These are phyloP conservation scores for Psilopsiagon aymara DNA, from an alignment of 2,113 vertebrate genomes.

Conservation along the genomic window DNA sequence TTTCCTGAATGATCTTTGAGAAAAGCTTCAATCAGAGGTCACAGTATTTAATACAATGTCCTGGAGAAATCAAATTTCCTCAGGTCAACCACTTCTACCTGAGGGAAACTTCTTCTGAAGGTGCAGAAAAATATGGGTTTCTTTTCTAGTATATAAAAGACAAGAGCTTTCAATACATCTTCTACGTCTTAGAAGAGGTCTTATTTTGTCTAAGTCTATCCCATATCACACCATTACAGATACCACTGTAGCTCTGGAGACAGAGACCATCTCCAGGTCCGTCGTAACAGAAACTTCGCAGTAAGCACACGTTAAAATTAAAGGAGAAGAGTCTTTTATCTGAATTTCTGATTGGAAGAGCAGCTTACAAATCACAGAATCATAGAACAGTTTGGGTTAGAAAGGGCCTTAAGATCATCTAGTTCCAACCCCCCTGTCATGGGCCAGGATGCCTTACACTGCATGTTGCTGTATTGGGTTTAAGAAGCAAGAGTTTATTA, in stretches of 20 bases:
- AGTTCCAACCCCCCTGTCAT: background rate
- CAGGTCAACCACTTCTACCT: background rate
- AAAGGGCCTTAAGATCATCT: background rate
- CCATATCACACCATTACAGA: background rate
- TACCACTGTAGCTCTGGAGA: background rate
- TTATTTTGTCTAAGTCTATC: background rate
- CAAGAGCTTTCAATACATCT: background rate
- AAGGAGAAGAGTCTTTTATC: background rate
- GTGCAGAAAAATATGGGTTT: background rate
- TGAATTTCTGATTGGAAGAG: background rate
- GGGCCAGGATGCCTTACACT: background rate
- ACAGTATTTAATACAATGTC: background rate
- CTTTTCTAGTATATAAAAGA: background rate
- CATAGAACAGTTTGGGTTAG: background rate
- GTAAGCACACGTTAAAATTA: background rate
- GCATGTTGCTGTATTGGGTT: background rate
- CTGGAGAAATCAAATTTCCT: background rate
- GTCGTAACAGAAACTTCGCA: background rate
- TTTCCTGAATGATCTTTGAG: background rate
- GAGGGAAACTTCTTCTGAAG: background rate
- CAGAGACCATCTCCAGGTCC: background rate
- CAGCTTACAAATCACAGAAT: background rate
- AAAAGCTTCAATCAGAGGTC: background rate
- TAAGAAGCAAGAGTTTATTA: background rate
- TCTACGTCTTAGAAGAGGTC: background rate